These are phyloP conservation scores for Apaloderma vittatum DNA, from an alignment of 2,113 vertebrate species.

Conservation along the genomic window DNA sequence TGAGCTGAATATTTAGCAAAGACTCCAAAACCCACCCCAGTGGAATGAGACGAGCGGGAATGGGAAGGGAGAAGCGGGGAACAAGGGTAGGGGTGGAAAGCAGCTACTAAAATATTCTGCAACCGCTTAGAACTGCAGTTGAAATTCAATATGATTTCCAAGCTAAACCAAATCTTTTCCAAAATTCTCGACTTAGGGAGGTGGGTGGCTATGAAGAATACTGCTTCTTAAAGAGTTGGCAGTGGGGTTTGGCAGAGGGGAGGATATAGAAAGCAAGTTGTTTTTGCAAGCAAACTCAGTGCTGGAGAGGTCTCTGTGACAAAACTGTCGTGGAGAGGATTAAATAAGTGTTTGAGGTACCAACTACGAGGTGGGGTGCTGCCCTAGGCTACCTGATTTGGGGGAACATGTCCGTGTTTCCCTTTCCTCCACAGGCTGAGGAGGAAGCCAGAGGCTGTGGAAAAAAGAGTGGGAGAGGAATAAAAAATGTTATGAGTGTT, in stretches of 20 bases:
- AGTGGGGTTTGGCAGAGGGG: neutral
- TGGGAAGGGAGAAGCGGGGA: neutral
- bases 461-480: neutral
- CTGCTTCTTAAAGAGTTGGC: slow-evolving; percentile 2
- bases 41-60: neutral
- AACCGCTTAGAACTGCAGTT: neutral
- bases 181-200: neutral
- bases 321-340: neutral
- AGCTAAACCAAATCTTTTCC: slow-evolving; percentile 17
- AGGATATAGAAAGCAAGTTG: neutral
- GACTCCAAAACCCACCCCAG: neutral
- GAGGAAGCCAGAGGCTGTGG: neutral
- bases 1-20: neutral
- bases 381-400: neutral
- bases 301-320: neutral
- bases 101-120: neutral
- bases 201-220: neutral
- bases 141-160: neutral
- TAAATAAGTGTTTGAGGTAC: neutral
- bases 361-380: neutral
- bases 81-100: neutral
- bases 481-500: neutral
- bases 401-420: neutral
- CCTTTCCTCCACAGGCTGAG: neutral
- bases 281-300: neutral